These are phyloP conservation scores for Holothuria leucospilota DNA, from an alignment of 53 echinoderm and acorn worm species.

Conservation along the genomic window DNA sequence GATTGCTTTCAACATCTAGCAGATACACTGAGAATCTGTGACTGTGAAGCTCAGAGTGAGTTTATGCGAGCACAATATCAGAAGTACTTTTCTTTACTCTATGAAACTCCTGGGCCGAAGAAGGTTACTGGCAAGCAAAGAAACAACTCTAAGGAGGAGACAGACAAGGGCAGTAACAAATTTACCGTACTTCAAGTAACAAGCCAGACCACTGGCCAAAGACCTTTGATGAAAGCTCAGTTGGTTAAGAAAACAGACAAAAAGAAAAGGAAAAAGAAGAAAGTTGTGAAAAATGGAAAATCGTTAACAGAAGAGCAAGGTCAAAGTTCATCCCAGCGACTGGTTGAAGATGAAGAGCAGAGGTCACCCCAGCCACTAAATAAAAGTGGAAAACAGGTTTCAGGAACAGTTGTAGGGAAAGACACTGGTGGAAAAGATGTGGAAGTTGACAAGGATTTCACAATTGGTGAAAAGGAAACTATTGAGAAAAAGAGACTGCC, in stretches of 20 bases:
- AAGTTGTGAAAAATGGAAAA: neutral
- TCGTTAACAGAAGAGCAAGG: neutral
- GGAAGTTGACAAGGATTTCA: neutral
- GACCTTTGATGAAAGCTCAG: constrained; percentile 18
- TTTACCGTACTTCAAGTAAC: neutral
- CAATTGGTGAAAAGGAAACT: neutral
- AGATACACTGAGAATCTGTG: constrained; percentile 55
- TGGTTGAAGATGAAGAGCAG: neutral
- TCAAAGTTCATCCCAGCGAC: neutral
- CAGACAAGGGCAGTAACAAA: too few species aligned
- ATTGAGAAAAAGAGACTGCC: too few species aligned
- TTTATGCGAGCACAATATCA: constrained; percentile 66
- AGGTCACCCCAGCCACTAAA: neutral
- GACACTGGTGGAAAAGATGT: neutral
- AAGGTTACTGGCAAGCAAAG: too few species aligned
- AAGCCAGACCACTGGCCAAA: neutral
- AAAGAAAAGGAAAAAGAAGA: constrained; percentile 1
- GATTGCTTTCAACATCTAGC: constrained; percentile 77
- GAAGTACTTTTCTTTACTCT: constrained; percentile 58
- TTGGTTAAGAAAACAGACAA: neutral
- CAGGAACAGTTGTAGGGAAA: neutral
- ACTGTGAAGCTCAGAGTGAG: constrained; percentile 56
- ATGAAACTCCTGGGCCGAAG: neutral
- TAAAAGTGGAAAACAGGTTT: neutral
- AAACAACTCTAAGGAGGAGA: too few species aligned